These are phyloP conservation scores for Mus spretus DNA, from an alignment of 2,797 vertebrate genomes.

Conservation along the genomic window DNA sequence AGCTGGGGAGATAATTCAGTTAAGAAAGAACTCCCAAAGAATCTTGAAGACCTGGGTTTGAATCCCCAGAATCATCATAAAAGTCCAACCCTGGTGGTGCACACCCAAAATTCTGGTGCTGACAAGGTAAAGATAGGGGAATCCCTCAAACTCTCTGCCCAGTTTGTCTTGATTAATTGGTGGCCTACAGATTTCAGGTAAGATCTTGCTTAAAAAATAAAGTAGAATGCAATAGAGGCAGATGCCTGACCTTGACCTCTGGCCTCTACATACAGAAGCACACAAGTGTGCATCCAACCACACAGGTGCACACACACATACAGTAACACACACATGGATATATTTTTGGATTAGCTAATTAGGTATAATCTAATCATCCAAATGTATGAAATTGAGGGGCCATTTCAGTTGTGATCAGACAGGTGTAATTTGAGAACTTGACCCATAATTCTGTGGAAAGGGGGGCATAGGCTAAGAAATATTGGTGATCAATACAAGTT, in stretches of 20 bases:
- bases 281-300: not conserved
- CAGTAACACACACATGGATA: not conserved
- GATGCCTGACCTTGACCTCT: not conserved
- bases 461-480: not conserved
- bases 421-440: not conserved
- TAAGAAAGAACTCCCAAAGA: not conserved
- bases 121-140: too few relatives aligned
- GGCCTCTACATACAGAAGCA: not conserved
- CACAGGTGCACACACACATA: not conserved
- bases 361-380: not conserved
- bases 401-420: not conserved
- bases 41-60: not conserved
- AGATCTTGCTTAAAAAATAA: not conserved
- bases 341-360: not conserved
- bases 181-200: not conserved
- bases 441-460: not conserved
- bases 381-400: not conserved
- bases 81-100: not conserved
- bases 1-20: not conserved
- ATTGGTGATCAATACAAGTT: not conserved
- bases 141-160: not conserved
- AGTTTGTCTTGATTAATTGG: not conserved
- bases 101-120: not conserved
- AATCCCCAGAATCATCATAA: not conserved
- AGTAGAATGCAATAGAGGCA: not conserved